phyloP scores from a whole-genome alignment of 1,140 invertebrate genomes.

The Drosophila kanapiae region DNA sequence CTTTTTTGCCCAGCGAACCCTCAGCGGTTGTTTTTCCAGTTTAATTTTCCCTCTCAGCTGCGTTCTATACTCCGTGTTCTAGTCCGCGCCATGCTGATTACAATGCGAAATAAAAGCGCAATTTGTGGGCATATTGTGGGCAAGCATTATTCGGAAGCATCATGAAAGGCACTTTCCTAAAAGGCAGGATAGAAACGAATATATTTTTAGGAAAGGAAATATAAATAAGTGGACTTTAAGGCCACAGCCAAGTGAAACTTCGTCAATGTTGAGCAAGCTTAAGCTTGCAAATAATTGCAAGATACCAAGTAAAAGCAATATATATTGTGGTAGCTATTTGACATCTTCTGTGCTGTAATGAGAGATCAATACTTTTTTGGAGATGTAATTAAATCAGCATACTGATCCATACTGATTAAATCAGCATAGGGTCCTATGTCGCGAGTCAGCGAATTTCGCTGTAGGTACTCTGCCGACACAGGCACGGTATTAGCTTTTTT shows the following conservation, averaged over 20 bases:
- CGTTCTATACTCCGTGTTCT: conserved; percentile 52
- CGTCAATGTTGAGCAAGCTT: not conserved
- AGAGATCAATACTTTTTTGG: too few species aligned
- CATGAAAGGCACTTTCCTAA: conserved; percentile 21
- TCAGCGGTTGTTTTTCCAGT: conserved; percentile 45
- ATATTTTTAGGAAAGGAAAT: not conserved
- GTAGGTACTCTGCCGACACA: too few species aligned
- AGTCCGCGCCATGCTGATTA: conserved; percentile 48
- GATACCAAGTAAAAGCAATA: too few species aligned
- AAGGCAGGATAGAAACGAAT: conserved; percentile 6
- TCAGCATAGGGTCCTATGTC: too few species aligned
- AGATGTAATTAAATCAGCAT: too few species aligned
- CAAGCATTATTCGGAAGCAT: conserved; percentile 34
- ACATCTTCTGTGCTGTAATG: too few species aligned
- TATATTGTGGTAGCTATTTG: too few species aligned
- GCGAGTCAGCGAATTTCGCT: too few species aligned
- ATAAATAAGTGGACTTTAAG: not conserved
- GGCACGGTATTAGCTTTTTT: too few species aligned
- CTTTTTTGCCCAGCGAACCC: conserved; percentile 26
- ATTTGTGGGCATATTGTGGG: conserved; percentile 72
- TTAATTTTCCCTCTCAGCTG: conserved; percentile 60
- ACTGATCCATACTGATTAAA: too few species aligned
- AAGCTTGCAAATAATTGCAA: not conserved
- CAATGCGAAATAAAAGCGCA: conserved; percentile 68
- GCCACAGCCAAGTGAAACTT: not conserved